Evolutionary conservation across 1,140 invertebrate genomes (phyloP).

Genomic region (Drosophila kikkawai): DNA sequence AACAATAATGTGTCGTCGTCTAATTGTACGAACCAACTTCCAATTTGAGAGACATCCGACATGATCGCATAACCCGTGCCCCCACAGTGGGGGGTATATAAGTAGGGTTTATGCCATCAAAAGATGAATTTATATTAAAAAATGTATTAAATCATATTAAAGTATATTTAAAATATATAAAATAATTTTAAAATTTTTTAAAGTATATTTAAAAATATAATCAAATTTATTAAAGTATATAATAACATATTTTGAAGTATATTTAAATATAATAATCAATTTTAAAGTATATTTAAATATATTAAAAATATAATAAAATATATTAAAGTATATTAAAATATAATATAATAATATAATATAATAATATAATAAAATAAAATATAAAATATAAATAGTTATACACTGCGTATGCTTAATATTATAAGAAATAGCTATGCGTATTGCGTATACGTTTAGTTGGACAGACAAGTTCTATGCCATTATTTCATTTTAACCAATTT

Average conservation of each 20-base stretch:
- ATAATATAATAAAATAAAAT: too few species aligned
- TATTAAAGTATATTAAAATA: too few species aligned
- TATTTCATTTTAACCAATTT: neutral
- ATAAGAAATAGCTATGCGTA: accelerated
- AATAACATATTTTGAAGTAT: too few species aligned
- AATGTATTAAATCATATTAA: neutral
- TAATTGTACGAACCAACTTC: conserved; percentile 78
- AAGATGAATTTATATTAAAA: neutral
- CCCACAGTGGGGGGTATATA: neutral
- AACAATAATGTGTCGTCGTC: conserved; percentile 55
- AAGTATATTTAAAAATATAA: too few species aligned
- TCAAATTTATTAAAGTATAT: too few species aligned
- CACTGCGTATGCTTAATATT: conserved; percentile 8
- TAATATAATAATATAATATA: too few species aligned
- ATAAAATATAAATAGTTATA: too few species aligned
- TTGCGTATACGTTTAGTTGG: neutral
- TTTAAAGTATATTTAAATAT: too few species aligned
- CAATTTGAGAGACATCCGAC: conserved; percentile 73
- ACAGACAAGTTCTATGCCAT: too few species aligned
- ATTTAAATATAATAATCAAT: too few species aligned
- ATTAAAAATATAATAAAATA: too few species aligned
- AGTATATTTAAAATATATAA: neutral
- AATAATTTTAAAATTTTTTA: too few species aligned
- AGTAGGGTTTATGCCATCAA: neutral
- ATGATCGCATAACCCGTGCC: conserved; percentile 52